These are phyloP conservation scores for Drosophila pseudoobscura DNA, from an alignment of 1,140 invertebrate species.

Conservation along the genomic window DNA sequence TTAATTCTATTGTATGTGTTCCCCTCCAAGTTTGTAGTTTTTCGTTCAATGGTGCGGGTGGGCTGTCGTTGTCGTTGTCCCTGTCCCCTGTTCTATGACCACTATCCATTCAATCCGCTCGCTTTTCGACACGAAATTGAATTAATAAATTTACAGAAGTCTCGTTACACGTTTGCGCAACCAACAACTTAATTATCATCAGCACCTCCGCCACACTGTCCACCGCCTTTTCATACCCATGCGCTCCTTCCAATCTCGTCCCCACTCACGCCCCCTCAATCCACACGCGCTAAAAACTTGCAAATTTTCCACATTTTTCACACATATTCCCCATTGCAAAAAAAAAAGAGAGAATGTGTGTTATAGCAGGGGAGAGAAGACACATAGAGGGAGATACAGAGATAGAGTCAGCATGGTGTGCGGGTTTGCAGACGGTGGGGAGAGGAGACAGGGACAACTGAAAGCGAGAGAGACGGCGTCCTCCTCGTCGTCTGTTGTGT, in stretches of 20 bases:
- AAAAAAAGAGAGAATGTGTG: conserved; percentile 7
- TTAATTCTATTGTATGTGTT: conserved; percentile 38
- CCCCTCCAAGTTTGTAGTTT: too few species aligned
- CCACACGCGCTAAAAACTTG: conserved; percentile 14
- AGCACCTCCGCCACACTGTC: conserved; percentile 14
- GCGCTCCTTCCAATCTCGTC: background rate
- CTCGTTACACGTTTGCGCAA: conserved; percentile 29
- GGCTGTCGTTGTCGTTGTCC: conserved; percentile 7
- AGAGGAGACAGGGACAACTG: too few species aligned
- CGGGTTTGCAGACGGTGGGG: too few species aligned
- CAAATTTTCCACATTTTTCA: conserved; percentile 52
- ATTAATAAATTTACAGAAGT: conserved; percentile 63
- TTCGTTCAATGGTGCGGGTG: too few species aligned
- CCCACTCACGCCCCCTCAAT: background rate
- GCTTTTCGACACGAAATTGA: conserved; percentile 44
- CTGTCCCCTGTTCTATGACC: conserved; percentile 16
- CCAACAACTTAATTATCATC: conserved; percentile 67
- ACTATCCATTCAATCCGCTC: background rate
- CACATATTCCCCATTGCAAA: conserved; percentile 31
- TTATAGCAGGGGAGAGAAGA: background rate
- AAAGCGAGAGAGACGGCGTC: background rate
- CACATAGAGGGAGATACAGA: background rate
- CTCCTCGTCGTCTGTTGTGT: too few species aligned
- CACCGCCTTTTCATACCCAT: too few species aligned
- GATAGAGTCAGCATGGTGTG: too few species aligned